A percentile compares a stretch with the other conserved stretches of the same genome.
These are phyloP conservation scores for Nemoura dubitans DNA, from an alignment of 2,888 invertebrate genomes.

Conservation along the genomic window DNA sequence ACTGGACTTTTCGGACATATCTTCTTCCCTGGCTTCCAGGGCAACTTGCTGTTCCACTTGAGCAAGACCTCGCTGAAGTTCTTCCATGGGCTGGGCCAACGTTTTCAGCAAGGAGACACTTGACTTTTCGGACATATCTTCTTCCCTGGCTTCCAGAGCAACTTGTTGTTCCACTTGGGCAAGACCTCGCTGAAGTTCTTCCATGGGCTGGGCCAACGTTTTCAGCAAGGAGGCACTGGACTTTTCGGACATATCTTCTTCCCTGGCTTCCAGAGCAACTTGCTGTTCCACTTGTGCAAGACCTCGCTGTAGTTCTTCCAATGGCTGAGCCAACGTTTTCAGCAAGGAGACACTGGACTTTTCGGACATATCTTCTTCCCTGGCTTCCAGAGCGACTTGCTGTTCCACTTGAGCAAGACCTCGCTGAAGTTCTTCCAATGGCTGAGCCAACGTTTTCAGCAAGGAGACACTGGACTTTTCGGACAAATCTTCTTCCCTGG, in stretches of 20 bases:
- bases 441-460: constrained; percentile 45
- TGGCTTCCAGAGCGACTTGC: constrained; percentile 36
- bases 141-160: constrained; percentile 44
- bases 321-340: constrained; percentile 33
- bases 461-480: constrained; percentile 50
- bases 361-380: constrained; percentile 32
- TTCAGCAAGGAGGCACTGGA: constrained; percentile 43
- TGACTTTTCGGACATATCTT: constrained; percentile 45
- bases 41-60: constrained; percentile 43
- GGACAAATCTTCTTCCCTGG: constrained; percentile 45
- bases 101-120: constrained; percentile 54
- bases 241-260: constrained; percentile 50
- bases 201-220: constrained; percentile 43
- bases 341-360: constrained; percentile 15
- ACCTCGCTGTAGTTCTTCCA: constrained; percentile 29
- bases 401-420: constrained; percentile 34
- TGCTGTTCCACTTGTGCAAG: constrained; percentile 44
- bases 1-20: constrained; percentile 13
- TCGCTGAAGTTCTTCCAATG: constrained; percentile 45
- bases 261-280: constrained; percentile 31
- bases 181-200: constrained; percentile 48
- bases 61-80: constrained; percentile 54
- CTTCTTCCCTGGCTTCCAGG: constrained; percentile 43
- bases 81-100: constrained; percentile 56
- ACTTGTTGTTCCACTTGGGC: constrained; percentile 43